Conservation (phyloP, 2,797 vertebrate species). For the Sebastes nivosus region DNA sequence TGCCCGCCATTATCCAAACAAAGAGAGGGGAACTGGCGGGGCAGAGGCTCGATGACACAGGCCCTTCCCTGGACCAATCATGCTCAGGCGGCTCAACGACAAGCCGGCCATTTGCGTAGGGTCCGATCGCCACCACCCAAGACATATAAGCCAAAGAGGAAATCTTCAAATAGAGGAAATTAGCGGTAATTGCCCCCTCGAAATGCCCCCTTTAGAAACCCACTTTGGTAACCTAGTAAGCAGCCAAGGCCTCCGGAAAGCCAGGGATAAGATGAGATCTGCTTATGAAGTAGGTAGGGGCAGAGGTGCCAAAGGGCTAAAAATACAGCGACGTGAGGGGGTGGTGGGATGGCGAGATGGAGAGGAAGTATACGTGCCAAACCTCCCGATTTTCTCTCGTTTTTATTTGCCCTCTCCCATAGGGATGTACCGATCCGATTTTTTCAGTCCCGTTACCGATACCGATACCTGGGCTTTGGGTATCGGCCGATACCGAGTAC, state of each 20-base stretch:
- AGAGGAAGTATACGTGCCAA: background rate
- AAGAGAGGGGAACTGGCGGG: conserved; percentile 34
- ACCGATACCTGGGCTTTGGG: too few relatives aligned
- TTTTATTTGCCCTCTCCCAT: too few relatives aligned
- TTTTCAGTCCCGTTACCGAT: too few relatives aligned
- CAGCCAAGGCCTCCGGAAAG: conserved; percentile 22
- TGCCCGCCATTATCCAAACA: conserved; percentile 64
- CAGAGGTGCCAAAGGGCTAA: background rate
- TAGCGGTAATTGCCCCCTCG: conserved; percentile 60
- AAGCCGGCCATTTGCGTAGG: conserved; percentile 32
- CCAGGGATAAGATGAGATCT: conserved; percentile 15
- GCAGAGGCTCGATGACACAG: background rate
- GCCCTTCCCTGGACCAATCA: conserved; percentile 9
- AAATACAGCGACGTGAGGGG: background rate
- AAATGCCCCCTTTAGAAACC: conserved; percentile 52
- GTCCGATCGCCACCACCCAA: conserved; percentile 51
- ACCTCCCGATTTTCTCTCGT: too few relatives aligned
- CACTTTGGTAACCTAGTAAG: conserved; percentile 45
- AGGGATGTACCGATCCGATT: too few relatives aligned
- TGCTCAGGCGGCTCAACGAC: conserved; percentile 15
- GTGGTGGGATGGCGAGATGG: background rate
- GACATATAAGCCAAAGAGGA: conserved; percentile 71
- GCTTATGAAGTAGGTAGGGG: conserved; percentile 8
- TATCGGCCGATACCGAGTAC: too few relatives aligned
- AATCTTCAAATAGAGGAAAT: conserved; percentile 74